These are phyloP conservation scores for Athalia cordata DNA, from an alignment of 2,888 invertebrate genomes.

Conservation along the genomic window DNA sequence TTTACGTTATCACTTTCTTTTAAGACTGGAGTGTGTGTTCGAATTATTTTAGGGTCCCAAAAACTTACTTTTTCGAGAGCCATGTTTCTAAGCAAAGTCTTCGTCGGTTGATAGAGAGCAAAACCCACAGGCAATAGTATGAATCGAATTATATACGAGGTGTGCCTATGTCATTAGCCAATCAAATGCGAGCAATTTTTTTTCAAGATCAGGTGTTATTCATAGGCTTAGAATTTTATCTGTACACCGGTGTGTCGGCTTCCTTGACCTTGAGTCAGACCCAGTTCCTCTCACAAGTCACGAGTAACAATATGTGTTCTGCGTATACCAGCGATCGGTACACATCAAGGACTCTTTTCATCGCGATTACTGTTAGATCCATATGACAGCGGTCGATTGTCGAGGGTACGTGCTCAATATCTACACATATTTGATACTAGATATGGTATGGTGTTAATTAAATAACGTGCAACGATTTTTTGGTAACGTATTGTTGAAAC, in stretches of 20 bases:
- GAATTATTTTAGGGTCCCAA: neutral
- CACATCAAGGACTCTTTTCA: conserved; percentile 30
- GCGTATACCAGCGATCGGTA: conserved; percentile 14
- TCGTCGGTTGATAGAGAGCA: conserved; percentile 47
- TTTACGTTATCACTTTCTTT: neutral
- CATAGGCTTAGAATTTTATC: conserved; percentile 55
- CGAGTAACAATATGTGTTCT: conserved; percentile 11
- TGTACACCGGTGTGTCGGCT: conserved; percentile 45
- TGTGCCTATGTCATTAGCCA: conserved; percentile 59
- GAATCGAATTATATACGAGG: conserved; percentile 64
- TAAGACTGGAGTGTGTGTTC: neutral
- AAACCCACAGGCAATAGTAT: conserved; percentile 57
- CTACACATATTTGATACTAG: neutral
- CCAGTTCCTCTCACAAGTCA: conserved; percentile 59
- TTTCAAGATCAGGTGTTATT: conserved; percentile 55
- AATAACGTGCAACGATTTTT: too few relatives aligned
- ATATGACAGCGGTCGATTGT: neutral
- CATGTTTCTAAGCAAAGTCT: conserved; percentile 22
- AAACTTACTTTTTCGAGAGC: conserved; percentile 24
- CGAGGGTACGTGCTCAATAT: neutral
- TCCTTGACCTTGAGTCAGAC: conserved; percentile 66
- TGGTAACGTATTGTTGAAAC: too few relatives aligned
- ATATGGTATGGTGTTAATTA: conserved; percentile 31
- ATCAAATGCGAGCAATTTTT: conserved; percentile 59
- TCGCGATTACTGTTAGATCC: conserved; percentile 2